Base-by-base conservation (phyloP, 2,888 invertebrate genomes). In the Oeneis ivallda region DNA sequence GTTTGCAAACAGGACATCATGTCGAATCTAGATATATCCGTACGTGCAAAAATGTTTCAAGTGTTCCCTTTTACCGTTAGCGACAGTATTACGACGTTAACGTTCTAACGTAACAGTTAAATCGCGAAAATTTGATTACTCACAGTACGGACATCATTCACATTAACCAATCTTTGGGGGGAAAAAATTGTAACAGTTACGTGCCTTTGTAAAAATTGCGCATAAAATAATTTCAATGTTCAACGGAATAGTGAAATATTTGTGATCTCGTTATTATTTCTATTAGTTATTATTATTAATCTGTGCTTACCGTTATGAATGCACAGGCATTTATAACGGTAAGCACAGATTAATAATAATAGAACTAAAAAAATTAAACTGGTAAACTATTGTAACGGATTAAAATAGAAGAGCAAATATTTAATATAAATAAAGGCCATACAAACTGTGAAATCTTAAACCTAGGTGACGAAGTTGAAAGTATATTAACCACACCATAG, bases 11-110 rank as follows among this genome's bases (percentile, higher is more conserved):
- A 53, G 68, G 60, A 62, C 68, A 68, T 65, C 45, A 37, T 62
- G 65, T 65, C 49, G 43, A 62, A 65, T 68, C 59, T 62, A 54
- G 59, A 68, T 58, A 62, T 62, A 60, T 37, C 45, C 49, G 62
- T 62, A 65, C 68, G 68, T 65, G 68, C 68, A 68, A 65, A 68
- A 62, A 68, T 68, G 64, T 58, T 62, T 63, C 15, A 37, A 64
- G 43, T 64, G 65, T 65, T 43, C 60, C 41, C n/a, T 56, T 68
- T 65, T 62, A 62, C 68, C 59, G 65, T 59, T 65, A 65, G 45
- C 15, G 50, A 62, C 41, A 41, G 47, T n/a, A 47, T 58, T 50
- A 45, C 56, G 58, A 47, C 39, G 58, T 52, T 58, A 39, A 59
- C 26, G 15, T 56, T 56, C 57, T 61, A 43, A 56, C 37, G n/a